phyloP scores from a whole-genome alignment of 2,888 invertebrate genomes.

The Torymus tubicola region DNA sequence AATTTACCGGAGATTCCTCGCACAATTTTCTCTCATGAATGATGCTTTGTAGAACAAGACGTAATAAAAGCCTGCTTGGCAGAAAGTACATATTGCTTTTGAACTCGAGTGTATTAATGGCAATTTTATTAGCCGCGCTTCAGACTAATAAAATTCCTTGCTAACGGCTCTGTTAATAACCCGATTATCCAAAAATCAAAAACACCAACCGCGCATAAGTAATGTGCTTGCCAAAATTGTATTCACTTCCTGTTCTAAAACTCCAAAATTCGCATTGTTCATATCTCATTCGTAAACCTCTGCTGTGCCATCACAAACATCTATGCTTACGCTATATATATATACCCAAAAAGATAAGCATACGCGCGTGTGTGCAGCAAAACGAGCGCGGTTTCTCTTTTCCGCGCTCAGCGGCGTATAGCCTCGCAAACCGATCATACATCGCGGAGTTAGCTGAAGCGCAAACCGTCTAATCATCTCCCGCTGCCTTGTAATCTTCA shows the following conservation, averaged over 20 bases:
- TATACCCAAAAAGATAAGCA: no score
- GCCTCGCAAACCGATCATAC: conserved; percentile 28
- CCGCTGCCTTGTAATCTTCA: conserved; percentile 35
- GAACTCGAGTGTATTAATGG: not conserved
- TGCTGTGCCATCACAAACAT: no score
- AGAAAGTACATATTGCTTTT: not conserved
- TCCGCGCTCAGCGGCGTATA: conserved; percentile 34
- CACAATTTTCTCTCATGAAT: conserved; percentile 24
- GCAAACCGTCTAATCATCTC: conserved; percentile 47
- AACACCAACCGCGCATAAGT: no score
- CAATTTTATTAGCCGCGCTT: not conserved
- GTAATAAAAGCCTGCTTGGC: not conserved
- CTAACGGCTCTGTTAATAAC: not conserved
- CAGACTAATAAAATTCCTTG: not conserved
- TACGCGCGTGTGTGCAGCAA: not conserved
- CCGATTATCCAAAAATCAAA: not conserved
- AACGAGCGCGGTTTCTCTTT: conserved; percentile 50
- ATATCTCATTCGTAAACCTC: no score
- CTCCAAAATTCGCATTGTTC: no score
- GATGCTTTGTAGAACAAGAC: conserved; percentile 1
- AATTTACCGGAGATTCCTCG: not conserved
- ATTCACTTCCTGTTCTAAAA: no score
- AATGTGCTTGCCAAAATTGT: no score
- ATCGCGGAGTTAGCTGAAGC: conserved; percentile 13
- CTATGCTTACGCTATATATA: no score